These are phyloP conservation scores for Phalacrocorax carbo DNA, from an alignment of 2,113 vertebrate species.

Conservation along the genomic window DNA sequence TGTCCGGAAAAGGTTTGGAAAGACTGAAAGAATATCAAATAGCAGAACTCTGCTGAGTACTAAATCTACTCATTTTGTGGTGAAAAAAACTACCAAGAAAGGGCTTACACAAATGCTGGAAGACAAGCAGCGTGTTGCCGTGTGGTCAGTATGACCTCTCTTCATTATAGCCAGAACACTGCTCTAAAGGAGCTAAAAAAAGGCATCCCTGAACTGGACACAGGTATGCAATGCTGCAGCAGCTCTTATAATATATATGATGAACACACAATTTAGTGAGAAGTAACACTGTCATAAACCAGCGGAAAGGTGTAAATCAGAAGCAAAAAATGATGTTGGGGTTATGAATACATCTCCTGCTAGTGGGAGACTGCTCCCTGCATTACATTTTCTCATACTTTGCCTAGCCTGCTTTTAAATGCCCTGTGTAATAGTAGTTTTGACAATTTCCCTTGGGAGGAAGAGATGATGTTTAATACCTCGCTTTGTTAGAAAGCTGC, in stretches of 20 bases:
- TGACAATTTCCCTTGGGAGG: not conserved
- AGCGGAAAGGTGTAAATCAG: not conserved
- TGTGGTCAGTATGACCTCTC: not conserved
- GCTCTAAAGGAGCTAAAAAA: not conserved
- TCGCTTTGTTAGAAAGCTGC: not conserved
- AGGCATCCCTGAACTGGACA: not conserved
- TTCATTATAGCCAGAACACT: not conserved
- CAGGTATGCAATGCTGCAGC: not conserved
- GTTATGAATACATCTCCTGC: not conserved
- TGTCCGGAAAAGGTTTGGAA: not conserved
- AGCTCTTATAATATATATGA: not conserved
- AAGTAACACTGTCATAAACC: not conserved
- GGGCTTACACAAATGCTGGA: not conserved
- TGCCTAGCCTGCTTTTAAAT: not conserved
- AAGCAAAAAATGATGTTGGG: not conserved
- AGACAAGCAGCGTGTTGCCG: fast-evolving
- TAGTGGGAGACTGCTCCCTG: not conserved
- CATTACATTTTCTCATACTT: not conserved
- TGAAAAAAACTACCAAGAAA: not conserved
- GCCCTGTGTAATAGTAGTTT: not conserved
- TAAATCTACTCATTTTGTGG: not conserved
- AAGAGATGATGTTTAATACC: not conserved
- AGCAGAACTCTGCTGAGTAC: not conserved
- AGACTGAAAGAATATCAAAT: not conserved
- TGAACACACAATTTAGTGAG: not conserved